phyloP scores from a whole-genome alignment of 1,140 invertebrate species.

The Aphelinus certus region DNA sequence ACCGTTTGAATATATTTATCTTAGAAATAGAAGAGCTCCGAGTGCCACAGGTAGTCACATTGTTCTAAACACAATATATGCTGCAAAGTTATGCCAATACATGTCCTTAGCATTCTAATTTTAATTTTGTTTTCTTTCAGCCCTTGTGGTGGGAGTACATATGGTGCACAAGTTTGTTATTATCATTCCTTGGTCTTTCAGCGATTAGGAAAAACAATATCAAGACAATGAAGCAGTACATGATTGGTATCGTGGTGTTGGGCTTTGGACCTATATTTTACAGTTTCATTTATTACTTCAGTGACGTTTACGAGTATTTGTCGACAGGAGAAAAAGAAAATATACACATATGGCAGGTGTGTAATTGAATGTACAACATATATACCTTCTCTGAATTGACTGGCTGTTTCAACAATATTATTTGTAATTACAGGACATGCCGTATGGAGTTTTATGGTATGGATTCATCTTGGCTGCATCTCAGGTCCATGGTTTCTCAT shows the following conservation, averaged over 20 bases:
- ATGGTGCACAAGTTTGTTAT: constrained; percentile 88
- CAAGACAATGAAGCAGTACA: constrained; percentile 81
- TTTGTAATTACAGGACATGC: constrained; percentile 78
- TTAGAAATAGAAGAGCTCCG: constrained; percentile 92
- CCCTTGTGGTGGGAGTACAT: constrained; percentile 93
- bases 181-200: constrained; percentile 86
- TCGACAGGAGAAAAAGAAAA: constrained; percentile 73
- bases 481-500: constrained; percentile 90
- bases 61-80: constrained; percentile 13
- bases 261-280: constrained; percentile 85
- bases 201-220: constrained; percentile 87
- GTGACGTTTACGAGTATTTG: constrained; percentile 85
- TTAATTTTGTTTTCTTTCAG: constrained; percentile 63
- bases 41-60: constrained; percentile 80
- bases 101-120: constrained; percentile 8
- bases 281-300: constrained; percentile 82
- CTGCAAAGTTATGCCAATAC: neutral
- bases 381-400: neutral
- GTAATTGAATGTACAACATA: constrained; percentile 17
- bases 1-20: constrained; percentile 92
- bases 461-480: constrained; percentile 87
- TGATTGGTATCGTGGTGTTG: constrained; percentile 81
- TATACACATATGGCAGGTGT: constrained; percentile 83
- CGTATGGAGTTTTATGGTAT: constrained; percentile 94
- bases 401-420: constrained; percentile 21